A percentile compares a stretch with the other conserved stretches of the same genome.
Conservation (phyloP, 2,113 vertebrate genomes). For the Crotophaga sulcirostris region DNA sequence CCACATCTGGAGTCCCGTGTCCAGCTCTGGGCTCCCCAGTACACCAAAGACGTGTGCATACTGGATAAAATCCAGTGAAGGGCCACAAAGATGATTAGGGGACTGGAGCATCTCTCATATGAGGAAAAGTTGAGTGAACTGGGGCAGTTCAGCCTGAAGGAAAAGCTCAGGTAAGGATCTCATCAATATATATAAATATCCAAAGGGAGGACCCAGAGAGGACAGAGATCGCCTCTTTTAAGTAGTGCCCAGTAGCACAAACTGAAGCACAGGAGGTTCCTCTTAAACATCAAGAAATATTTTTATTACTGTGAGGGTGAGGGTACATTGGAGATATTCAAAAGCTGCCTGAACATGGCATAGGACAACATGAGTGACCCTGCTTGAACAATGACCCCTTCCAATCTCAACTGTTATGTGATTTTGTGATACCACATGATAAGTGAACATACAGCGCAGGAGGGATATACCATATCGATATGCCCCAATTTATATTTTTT, state of each 20-base stretch:
- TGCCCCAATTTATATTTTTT: not conserved
- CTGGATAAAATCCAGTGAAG: too few relatives aligned
- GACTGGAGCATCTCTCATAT: too few relatives aligned
- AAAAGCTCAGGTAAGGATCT: not conserved
- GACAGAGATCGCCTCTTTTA: not conserved
- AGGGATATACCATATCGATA: not conserved
- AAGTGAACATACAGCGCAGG: not conserved
- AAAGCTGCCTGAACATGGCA: not conserved
- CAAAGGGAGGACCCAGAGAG: not conserved
- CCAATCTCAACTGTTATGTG: not conserved
- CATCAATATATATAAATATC: not conserved
- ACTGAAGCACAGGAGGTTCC: not conserved
- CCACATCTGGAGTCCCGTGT: too few relatives aligned
- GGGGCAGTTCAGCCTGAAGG: not conserved
- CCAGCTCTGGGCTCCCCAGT: too few relatives aligned
- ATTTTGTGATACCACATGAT: not conserved
- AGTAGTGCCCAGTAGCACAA: not conserved
- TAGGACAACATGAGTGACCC: not conserved
- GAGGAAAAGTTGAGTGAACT: not conserved
- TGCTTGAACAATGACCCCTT: not conserved
- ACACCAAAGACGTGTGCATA: too few relatives aligned
- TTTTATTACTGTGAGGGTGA: not conserved
- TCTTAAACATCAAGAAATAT: not conserved
- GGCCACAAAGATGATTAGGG: too few relatives aligned
- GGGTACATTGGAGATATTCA: not conserved